Base-by-base conservation (phyloP, 2,113 vertebrate genomes). In the Albula glossodonta region DNA sequence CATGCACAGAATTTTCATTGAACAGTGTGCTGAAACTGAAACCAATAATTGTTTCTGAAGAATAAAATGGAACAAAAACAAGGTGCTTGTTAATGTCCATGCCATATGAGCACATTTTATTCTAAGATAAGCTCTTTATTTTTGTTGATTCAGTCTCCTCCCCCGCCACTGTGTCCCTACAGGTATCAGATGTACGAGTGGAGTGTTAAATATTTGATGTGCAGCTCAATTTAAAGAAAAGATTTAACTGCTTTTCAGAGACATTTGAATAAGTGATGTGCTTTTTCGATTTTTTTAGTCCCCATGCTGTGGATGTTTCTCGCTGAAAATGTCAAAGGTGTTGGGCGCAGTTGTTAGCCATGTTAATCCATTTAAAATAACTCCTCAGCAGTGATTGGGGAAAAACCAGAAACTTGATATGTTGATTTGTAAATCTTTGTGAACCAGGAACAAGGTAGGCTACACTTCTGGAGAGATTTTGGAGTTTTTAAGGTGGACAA, bases 401-500 rank as follows among this genome's bases (percentile, higher is more conserved):
- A 66, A 66, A 22, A 66, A 66, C 15, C 7, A 0, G 25, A 83
- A 63, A 83, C 60, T 19, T 19, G 60, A 83, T 63, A 19, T 19
- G 60, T 66, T 66, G 57, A 82, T 51, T 56, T 82, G 48, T 82
- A 53, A 82, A 82, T 82, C 57, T 57, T 41, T 41, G 31, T 41
- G 31, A 41, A 41, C 41, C 31, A 48, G 56, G 48, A 83, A 60
- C 25, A 48, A 83, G 63, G 60, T 56, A 19, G 82, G 48, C 60
- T 63, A 49, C 49, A 48, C 81, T 53, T 83, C 82, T 60, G 49
- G 31, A 63, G 53, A 82, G 81, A 57, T 57, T 82, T 60, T 60
- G 56, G 56, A 12, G 12, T 60, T 13, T 60, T 60, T 60, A 15
- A 11, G 56, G 11, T 11, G 11, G 53, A 56, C 53, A 3, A 10